phyloP scores from a whole-genome alignment of 2,113 vertebrate genomes.

The Oreotrochilus melanogaster region DNA sequence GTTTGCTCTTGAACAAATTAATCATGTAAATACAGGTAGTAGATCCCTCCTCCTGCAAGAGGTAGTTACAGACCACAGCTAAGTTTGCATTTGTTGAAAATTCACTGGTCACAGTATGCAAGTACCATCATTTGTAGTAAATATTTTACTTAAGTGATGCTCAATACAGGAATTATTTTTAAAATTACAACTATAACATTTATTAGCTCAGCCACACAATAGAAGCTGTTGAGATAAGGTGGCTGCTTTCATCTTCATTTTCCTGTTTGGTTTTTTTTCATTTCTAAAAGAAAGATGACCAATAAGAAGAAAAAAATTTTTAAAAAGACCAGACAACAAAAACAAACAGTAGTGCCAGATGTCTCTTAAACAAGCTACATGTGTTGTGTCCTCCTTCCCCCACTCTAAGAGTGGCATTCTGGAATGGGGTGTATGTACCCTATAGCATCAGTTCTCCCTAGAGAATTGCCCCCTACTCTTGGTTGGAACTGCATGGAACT shows the following conservation, averaged over 20 bases:
- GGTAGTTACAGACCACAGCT: not conserved
- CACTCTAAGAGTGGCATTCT: not conserved
- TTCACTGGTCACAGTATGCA: not conserved
- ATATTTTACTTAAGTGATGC: not conserved
- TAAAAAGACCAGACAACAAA: no score
- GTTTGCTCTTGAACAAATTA: not conserved
- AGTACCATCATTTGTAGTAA: not conserved
- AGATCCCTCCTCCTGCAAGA: not conserved
- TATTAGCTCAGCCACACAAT: not conserved
- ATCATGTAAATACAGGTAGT: not conserved
- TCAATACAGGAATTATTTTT: not conserved
- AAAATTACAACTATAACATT: not conserved
- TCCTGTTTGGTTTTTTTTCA: not conserved
- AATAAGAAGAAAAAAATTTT: not conserved
- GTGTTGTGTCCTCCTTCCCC: constrained; percentile 21
- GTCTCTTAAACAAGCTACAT: constrained; percentile 40
- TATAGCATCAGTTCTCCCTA: not conserved
- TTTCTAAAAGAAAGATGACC: not conserved
- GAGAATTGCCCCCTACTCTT: not conserved
- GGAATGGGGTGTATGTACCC: not conserved
- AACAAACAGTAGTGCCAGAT: constrained; percentile 20
- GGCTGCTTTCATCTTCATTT: not conserved
- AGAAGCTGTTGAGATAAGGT: not conserved
- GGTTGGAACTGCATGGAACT: accelerated
- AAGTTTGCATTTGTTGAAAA: not conserved